Percentiles rank a stretch among this genome's conserved stretches.
Evolutionary conservation across 1,140 invertebrate genomes (phyloP).

Genomic region (Drosophila bifasciata): DNA sequence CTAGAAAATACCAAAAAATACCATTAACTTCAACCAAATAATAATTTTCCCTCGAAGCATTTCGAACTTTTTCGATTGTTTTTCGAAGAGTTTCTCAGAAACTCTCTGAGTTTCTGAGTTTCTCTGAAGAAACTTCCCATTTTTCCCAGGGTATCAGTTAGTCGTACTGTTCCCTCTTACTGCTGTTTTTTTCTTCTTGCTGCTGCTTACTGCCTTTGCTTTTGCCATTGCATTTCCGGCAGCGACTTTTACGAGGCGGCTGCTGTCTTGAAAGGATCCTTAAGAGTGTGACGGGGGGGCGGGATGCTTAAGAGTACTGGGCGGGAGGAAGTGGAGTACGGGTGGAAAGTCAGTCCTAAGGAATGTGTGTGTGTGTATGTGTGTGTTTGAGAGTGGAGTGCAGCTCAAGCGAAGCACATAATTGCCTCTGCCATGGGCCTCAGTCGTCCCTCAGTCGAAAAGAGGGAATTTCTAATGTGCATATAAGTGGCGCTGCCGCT

Average conservation of each 20-base stretch:
- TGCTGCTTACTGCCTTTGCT: conserved; percentile 15
- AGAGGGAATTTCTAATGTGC: conserved; percentile 81
- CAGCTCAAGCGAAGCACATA: conserved; percentile 79
- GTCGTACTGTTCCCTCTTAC: too few relatives aligned
- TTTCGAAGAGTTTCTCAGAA: too few relatives aligned
- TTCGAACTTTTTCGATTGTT: too few relatives aligned
- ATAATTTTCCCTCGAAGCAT: too few relatives aligned
- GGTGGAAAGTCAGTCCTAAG: conserved; percentile 2
- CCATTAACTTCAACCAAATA: too few relatives aligned
- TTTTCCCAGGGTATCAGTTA: too few relatives aligned
- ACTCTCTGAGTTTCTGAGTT: too few relatives aligned
- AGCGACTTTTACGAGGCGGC: conserved; percentile 68
- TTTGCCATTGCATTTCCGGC: conserved; percentile 68
- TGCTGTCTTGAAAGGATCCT: conserved; percentile 56
- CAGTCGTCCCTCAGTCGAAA: conserved; percentile 45
- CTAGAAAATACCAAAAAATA: too few relatives aligned
- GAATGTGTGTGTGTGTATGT: conserved; percentile 4
- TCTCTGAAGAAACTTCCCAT: too few relatives aligned
- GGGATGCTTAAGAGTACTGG: conserved; percentile 30
- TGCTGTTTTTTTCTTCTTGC: conserved; percentile 8
- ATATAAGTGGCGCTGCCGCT: conserved; percentile 62
- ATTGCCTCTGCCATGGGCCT: conserved; percentile 65
- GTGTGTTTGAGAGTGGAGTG: conserved; percentile 49
- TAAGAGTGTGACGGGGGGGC: conserved; percentile 8
- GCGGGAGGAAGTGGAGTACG: background rate